Evolutionary conservation across 2,113 vertebrate species (phyloP), one percentile per base, ranked within the genome.

Genomic region (Odontophorus gujanensis): DNA sequence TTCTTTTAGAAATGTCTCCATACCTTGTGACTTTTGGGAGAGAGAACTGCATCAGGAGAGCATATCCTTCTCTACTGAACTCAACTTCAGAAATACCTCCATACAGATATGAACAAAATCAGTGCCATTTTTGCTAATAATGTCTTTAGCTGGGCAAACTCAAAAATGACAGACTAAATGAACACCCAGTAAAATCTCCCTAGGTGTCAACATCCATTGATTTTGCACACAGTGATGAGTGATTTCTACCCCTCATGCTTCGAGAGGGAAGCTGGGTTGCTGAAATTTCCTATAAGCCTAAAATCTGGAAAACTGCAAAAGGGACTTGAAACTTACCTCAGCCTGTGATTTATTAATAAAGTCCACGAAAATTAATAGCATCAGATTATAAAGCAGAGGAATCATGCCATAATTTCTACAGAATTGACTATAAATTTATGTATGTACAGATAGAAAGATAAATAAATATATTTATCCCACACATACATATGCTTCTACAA

Each of bases 11-110:
- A 75, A 89, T 45, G 71, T 34, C 21, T 80, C 51, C 8, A 5
- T 11, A 2, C 20, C 0, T 0, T 79, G 25, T 2, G 7, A 26
- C 42, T 66, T 85, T 40, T 34, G 79, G 36, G 62, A 42, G 53
- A 66, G 11, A 53, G 30, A 62, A 66, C 13, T 86, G 12, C 10
- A 25, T 25, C 7, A 45, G n/a, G 24, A 19, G 0, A 45, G 7
- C 30, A 21, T 28, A 11, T 75, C 7, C 18, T 63, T 48, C 69
- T 34, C 24, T 66, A 19, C 15, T 42, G 40, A 72, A 40, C 73
- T 53, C 36, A 59, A 13, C 55, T 69, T 88, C 53, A 76, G 78
- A 89, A 18, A 22, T 42, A 7, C 6, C 59, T 38, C 19, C 65
- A 11, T 66, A 15, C 10, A 21, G 58, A 21, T 47, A 55, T 2